These are phyloP conservation scores for Oreotrochilus melanogaster DNA, from an alignment of 2,113 vertebrate species.

Conservation along the genomic window DNA sequence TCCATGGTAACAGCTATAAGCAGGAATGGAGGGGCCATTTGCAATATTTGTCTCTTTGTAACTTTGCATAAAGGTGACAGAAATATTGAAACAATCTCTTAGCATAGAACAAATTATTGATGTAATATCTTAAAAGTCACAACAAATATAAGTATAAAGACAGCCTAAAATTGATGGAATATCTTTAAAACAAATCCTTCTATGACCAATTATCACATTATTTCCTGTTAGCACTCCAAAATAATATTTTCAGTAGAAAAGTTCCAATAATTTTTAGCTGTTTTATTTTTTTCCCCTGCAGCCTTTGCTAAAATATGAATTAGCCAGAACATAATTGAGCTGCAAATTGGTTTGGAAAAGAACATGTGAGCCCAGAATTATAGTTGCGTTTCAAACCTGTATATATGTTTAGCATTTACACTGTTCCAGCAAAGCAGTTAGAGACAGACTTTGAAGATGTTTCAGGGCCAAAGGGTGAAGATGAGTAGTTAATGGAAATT, in stretches of 20 bases:
- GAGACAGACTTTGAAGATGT: not conserved
- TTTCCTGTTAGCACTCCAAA: not conserved
- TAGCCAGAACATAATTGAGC: not conserved
- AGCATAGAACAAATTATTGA: not conserved
- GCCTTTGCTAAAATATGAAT: not conserved
- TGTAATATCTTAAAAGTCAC: not conserved
- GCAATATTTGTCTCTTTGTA: not conserved
- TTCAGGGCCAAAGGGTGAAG: not conserved
- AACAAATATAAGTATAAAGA: not conserved
- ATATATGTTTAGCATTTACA: not conserved
- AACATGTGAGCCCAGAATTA: conserved; percentile 6
- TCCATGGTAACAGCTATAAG: not conserved
- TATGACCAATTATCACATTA: not conserved
- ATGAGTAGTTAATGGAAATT: not conserved
- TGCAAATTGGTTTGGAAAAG: conserved; percentile 42
- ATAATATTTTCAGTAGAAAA: not conserved
- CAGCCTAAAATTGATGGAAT: not conserved
- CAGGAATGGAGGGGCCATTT: not conserved
- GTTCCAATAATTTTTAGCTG: not conserved
- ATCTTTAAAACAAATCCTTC: not conserved
- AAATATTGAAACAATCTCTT: not conserved
- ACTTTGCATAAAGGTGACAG: not conserved
- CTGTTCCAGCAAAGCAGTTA: conserved; percentile 34
- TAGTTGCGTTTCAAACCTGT: not conserved
- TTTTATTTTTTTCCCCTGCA: fast-evolving